A percentile compares a stretch with the other conserved stretches of the same genome.
phyloP scores from a whole-genome alignment of 92 coral and sea anemone species.

The Phenganax subtilis region DNA sequence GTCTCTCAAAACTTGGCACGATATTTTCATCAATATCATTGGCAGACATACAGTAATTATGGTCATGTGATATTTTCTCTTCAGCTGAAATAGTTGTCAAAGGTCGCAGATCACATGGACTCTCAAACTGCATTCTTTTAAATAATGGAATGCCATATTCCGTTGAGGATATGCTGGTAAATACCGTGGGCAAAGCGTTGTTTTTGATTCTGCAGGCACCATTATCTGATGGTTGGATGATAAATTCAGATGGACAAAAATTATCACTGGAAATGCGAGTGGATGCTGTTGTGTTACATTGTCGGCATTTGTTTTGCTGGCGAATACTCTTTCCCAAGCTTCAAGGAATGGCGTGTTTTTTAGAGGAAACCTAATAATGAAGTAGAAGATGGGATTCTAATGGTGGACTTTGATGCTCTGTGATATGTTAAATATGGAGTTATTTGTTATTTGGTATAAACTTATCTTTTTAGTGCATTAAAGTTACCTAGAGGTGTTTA shows the following conservation, averaged over 20 bases:
- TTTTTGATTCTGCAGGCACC: conserved; percentile 7
- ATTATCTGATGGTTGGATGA: not conserved
- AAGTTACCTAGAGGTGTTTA: too few species aligned
- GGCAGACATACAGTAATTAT: not conserved
- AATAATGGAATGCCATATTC: not conserved
- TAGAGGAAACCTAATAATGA: too few species aligned
- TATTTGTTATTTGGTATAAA: too few species aligned
- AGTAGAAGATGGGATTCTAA: too few species aligned
- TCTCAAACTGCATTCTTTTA: not conserved
- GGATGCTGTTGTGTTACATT: not conserved
- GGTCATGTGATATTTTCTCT: conserved; percentile 3
- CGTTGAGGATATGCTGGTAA: not conserved
- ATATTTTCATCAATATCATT: not conserved
- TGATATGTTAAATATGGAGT: too few species aligned
- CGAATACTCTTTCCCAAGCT: conserved; percentile 7
- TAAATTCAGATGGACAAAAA: not conserved
- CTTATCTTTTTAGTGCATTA: too few species aligned
- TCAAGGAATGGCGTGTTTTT: conserved; percentile 1
- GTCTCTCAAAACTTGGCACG: not conserved
- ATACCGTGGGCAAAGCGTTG: conserved; percentile 3
- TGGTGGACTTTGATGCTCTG: too few species aligned
- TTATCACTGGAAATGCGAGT: conserved; percentile 11
- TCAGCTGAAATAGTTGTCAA: not conserved
- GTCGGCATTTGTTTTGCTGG: not conserved
- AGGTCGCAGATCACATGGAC: not conserved